Evolutionary conservation across 2,113 vertebrate species (phyloP), one percentile per base, ranked within the genome.

Genomic region (Lepus europaeus): DNA sequence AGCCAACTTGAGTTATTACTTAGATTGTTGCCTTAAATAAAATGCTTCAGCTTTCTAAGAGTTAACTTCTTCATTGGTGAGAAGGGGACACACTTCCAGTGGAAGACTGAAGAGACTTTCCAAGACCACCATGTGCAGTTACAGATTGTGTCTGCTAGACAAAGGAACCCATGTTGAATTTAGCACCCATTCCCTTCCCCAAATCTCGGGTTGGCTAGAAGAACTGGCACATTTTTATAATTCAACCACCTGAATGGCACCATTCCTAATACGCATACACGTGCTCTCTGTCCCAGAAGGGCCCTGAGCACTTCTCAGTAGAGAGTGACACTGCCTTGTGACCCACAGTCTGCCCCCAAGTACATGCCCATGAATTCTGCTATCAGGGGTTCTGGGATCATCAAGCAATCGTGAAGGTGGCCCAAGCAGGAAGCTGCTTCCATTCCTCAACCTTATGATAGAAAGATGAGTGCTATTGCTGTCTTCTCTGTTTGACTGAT

Each of bases 71-170:
- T 89, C 73, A 9, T 36, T 70, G 80, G 33, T 72, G 27, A 90
- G n/a, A 66, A 33, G 0, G 20, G 8, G 22, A 12, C 8, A 25
- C 8, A 25, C n/a, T 6, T 25, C 13, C 0, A 77, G 36, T 17
- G 63, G 13, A 22, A 20, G 23, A 82, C 31, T 69, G 31, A 39
- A 80, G 56, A 79, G 64, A 5, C 2, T 51, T 83, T 69, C 16
- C 39, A 64, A 33, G 36, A 31, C 12, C 66, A 33, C 63, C 39
- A 0, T 5, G 13, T 9, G 45, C 7, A 6, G 25, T 64, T 66
- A 63, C 3, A 33, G 19, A 81, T 16, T 53, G 2, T 64, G 33
- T 90, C 5, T 19, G 10, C 19, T 49, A 5, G 29, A 25, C 5
- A 13, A 70, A 36, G 6, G 33, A 49, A 74, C 27, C 64, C 39